Evolutionary conservation across 2,888 invertebrate genomes (phyloP).

Genomic region (Thecocarcelia acutangulata): DNA sequence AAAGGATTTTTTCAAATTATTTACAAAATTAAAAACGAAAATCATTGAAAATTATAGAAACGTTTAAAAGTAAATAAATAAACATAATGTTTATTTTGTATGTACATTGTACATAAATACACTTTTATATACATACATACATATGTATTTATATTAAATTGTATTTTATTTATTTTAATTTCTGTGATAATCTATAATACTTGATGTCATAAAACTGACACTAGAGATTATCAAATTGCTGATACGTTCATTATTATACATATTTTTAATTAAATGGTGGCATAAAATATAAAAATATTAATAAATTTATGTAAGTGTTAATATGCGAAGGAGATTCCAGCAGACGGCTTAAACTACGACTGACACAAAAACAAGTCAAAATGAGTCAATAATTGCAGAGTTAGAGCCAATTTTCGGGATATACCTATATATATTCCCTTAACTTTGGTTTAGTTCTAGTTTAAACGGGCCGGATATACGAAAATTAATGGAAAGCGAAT

Average conservation of each 20-base stretch:
- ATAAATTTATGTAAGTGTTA: neutral
- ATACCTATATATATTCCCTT: no score
- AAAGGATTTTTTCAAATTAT: slow-evolving; percentile 9
- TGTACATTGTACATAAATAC: neutral
- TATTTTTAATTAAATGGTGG: slow-evolving; percentile 26
- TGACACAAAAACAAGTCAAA: no score
- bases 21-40: slow-evolving; percentile 8
- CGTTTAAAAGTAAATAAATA: neutral
- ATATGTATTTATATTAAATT: slow-evolving; percentile 35
- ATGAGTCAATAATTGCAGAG: no score
- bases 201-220: slow-evolving; percentile 31
- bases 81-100: no score
- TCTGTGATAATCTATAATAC: slow-evolving; percentile 23
- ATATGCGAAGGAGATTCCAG: neutral
- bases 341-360: no score
- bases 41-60: slow-evolving; percentile 42
- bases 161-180: slow-evolving; percentile 3
- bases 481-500: no score
- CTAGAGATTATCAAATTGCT: slow-evolving; percentile 44
- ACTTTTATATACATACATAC: neutral
- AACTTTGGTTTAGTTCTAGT: no score
- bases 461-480: no score
- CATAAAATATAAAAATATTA: slow-evolving; percentile 7
- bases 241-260: slow-evolving; percentile 20
- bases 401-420: no score